These are phyloP conservation scores for Athalia cordata DNA, from an alignment of 2,888 invertebrate species.

Conservation along the genomic window DNA sequence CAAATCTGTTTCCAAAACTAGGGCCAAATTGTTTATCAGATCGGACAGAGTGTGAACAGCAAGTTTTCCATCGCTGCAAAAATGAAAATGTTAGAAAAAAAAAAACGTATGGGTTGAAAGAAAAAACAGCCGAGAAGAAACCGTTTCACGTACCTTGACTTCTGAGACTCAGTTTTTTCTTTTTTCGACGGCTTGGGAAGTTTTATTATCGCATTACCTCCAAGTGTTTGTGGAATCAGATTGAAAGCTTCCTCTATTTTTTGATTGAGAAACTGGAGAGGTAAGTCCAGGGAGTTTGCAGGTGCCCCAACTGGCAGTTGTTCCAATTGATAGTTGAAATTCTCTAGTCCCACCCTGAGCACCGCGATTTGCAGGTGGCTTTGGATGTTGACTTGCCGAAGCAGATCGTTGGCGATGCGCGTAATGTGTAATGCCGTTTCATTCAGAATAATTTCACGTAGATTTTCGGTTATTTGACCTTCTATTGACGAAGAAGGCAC, in stretches of 20 bases:
- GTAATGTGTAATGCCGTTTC: constrained; percentile 14
- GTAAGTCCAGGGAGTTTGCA: constrained; percentile 14
- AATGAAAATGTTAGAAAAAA: not conserved
- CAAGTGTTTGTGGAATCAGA: constrained; percentile 22
- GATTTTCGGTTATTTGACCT: constrained; percentile 23
- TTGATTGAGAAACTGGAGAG: constrained; percentile 15
- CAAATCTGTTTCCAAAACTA: constrained; percentile 20
- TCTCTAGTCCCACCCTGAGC: not conserved
- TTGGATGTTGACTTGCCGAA: constrained; percentile 9
- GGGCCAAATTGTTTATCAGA: constrained; percentile 21
- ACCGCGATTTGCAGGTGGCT: constrained; percentile 7
- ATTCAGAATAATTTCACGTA: constrained; percentile 32
- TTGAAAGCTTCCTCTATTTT: constrained; percentile 16
- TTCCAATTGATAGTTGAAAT: constrained; percentile 3
- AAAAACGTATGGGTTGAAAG: not conserved
- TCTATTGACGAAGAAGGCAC: constrained; percentile 18
- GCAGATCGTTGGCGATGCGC: constrained; percentile 7
- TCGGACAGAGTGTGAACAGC: constrained; percentile 7
- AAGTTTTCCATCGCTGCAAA: not conserved
- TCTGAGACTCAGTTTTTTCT: not conserved
- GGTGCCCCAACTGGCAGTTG: constrained; percentile 18
- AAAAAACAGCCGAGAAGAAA: no score
- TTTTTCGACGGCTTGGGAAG: not conserved
- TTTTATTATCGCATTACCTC: constrained; percentile 21
- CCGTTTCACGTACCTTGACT: constrained; percentile 9